phyloP scores from a whole-genome alignment of 2,113 vertebrate genomes.

The Phalacrocorax aristotelis region DNA sequence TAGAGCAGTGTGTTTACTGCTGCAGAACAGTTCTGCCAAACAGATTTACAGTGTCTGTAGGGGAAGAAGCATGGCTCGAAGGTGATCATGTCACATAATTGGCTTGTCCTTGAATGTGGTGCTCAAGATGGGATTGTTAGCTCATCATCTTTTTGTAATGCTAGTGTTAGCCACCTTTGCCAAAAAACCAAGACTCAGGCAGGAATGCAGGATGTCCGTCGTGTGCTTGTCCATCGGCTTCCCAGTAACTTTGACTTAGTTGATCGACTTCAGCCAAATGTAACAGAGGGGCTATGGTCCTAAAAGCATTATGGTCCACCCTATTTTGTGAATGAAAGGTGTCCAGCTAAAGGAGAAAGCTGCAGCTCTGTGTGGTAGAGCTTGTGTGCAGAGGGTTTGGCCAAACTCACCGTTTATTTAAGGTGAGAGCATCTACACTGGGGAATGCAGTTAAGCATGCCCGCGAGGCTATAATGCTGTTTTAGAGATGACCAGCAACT shows the following conservation, averaged over 20 bases:
- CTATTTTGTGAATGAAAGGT: not conserved
- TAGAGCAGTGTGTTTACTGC: not conserved
- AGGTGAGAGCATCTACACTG: rapidly evolving
- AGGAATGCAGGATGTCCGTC: rapidly evolving
- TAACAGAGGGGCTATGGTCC: not conserved
- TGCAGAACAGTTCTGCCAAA: not conserved
- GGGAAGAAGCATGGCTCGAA: not conserved
- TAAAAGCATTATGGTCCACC: not conserved
- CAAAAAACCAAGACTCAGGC: not conserved
- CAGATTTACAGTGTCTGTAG: not conserved
- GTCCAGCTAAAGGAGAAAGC: not conserved
- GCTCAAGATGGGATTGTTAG: not conserved
- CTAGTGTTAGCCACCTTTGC: not conserved
- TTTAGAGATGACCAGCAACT: not conserved
- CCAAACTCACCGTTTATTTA: not conserved
- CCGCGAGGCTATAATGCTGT: not conserved
- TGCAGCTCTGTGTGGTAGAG: not conserved
- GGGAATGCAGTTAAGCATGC: not conserved
- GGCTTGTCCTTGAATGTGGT: not conserved
- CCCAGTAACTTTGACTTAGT: not conserved
- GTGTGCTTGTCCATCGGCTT: not conserved
- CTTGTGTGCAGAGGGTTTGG: not conserved
- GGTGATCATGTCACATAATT: not conserved
- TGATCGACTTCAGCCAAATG: not conserved
- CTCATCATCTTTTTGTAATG: not conserved